Evolutionary conservation across 2,113 vertebrate genomes (phyloP).

Genomic region (Sturnira hondurensis): DNA sequence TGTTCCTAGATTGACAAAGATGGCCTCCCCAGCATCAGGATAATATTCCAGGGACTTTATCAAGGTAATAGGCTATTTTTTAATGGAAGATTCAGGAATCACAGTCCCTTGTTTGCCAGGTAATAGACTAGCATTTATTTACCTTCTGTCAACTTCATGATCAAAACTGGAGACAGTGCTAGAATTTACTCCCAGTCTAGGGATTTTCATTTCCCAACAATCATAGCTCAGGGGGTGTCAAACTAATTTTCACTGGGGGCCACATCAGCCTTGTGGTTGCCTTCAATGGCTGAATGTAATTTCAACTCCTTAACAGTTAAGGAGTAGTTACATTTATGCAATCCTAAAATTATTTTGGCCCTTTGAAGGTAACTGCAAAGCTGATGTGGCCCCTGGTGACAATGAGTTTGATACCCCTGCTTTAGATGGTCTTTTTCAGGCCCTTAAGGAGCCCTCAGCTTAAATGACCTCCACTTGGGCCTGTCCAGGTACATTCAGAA

Average conservation of each 20-base stretch:
- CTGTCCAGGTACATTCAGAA: neutral
- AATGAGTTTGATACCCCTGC: too few relatives aligned
- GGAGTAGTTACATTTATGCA: too few relatives aligned
- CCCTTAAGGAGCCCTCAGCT: neutral
- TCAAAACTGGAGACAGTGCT: neutral
- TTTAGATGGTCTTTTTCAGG: neutral
- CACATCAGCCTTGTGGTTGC: too few relatives aligned
- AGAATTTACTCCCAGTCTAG: neutral
- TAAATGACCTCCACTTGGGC: constrained; percentile 27
- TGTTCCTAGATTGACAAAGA: neutral
- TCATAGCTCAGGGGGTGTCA: too few relatives aligned
- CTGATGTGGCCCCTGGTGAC: too few relatives aligned
- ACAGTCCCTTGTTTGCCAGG: neutral
- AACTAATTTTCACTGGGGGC: too few relatives aligned
- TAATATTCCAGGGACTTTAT: neutral
- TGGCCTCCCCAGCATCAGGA: neutral
- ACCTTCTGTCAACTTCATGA: neutral
- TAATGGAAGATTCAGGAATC: neutral
- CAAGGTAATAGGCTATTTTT: neutral
- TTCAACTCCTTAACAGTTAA: too few relatives aligned
- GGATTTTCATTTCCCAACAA: neutral
- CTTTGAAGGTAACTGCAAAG: too few relatives aligned
- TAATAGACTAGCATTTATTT: neutral
- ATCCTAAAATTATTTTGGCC: too few relatives aligned
- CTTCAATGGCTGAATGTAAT: too few relatives aligned